Evolutionary conservation across 2,113 vertebrate genomes (phyloP).

Genomic region (Saccopteryx leptura): DNA sequence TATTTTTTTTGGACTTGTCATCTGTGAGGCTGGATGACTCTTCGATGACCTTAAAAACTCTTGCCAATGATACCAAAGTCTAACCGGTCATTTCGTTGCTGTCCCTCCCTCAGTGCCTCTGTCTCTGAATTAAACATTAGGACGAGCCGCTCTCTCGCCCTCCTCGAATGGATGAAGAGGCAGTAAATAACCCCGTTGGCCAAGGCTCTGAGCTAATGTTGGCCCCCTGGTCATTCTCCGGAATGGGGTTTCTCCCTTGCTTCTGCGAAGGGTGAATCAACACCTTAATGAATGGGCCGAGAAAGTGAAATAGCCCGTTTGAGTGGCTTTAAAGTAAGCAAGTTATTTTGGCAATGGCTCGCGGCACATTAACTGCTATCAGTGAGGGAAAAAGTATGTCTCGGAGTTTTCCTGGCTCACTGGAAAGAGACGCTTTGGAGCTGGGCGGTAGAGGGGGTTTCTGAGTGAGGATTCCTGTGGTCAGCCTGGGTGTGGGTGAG

Average conservation of each 20-base stretch:
- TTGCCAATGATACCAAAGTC: constrained; percentile 78
- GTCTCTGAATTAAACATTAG: constrained; percentile 82
- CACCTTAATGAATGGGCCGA: constrained; percentile 88
- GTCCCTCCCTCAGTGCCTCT: not conserved
- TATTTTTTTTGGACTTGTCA: constrained; percentile 85
- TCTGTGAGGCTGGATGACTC: constrained; percentile 87
- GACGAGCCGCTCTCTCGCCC: constrained; percentile 82
- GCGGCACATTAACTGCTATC: constrained; percentile 85
- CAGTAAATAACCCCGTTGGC: constrained; percentile 87
- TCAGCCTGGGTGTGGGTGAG: not conserved
- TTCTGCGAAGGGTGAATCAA: constrained; percentile 84
- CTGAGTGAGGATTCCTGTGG: constrained; percentile 17
- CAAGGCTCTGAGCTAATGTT: constrained; percentile 85
- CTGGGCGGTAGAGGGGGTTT: constrained; percentile 47
- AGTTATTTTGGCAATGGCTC: constrained; percentile 84
- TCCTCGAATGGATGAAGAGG: constrained; percentile 78
- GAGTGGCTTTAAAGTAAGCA: constrained; percentile 86
- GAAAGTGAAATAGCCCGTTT: constrained; percentile 86
- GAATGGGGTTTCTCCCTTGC: constrained; percentile 81
- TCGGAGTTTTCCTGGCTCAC: constrained; percentile 80
- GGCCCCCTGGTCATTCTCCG: constrained; percentile 76
- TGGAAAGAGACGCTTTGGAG: constrained; percentile 77
- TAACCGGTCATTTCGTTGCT: constrained; percentile 75
- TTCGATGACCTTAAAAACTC: constrained; percentile 88
- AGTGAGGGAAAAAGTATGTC: constrained; percentile 80